Base-by-base conservation (phyloP, 2,797 vertebrate genomes). In the Sardinella longiceps region DNA sequence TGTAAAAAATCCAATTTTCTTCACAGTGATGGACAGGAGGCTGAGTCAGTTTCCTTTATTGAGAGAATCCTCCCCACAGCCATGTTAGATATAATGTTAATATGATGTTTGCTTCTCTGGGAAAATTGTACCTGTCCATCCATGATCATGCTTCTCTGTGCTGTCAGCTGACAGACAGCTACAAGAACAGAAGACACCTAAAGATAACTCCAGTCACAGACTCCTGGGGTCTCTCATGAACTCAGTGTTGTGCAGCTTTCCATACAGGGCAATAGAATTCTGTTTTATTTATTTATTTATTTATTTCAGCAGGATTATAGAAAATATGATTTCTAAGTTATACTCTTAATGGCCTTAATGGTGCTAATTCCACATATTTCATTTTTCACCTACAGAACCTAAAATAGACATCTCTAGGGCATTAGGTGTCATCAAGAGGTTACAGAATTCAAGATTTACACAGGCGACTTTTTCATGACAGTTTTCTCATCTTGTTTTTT, bases 41-140 rank as follows among this genome's bases (percentile, higher is more conserved):
- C 1, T 77, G 70, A 77, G 33, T 77, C 14, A 7, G 70, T 77
- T 77, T 43, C 39, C 70, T 39, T 77, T 43, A 77, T 50, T 28
- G 50, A 81, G n/a, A 81, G 28, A 81, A 51, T 51, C 14, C 28
- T 48, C 25, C 50, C n/a, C 80, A 81, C 15, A 51, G 45, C 45
- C 18, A 77, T 74, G 70, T 77, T 77, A 37, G 33, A 20, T 77
- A 37, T 20, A 18, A 39, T 77, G 70, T 43, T 39, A 77, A 77
- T 39, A 77, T 77, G 18, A 77, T 77, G 33, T 43, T 43, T 77
- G 43, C 70, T 39, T 20, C 37, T 12, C 60, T 9, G 12, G 60
- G 28, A 30, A 66, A 66, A 66, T 66, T 33, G 60, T 11, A 66
- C 60, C 60, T 66, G 25, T 28, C 58, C 58, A 28, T 28, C n/a